Percentiles rank a stretch among this genome's conserved stretches.
Conservation (phyloP, 2,113 vertebrate genomes). For the Anseranas semipalmata region DNA sequence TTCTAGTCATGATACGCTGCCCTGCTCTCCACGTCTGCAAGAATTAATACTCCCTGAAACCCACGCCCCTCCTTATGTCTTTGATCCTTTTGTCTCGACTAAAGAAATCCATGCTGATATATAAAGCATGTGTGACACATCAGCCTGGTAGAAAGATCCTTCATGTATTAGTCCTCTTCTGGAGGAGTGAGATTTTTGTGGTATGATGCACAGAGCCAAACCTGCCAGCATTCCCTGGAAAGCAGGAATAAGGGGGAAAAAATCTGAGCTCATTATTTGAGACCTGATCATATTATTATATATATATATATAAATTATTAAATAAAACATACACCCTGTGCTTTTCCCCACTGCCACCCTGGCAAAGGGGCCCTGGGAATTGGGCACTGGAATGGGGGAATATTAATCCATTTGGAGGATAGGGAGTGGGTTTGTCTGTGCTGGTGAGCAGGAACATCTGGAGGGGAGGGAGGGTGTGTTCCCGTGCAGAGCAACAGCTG, state of each 20-base stretch:
- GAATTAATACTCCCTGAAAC: background rate
- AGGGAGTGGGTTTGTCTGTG: background rate
- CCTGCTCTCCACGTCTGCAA: background rate
- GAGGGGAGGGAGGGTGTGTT: background rate
- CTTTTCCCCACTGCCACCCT: background rate
- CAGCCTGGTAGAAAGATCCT: conserved; percentile 47
- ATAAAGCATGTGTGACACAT: conserved; percentile 53
- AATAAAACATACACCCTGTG: background rate
- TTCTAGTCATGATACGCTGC: background rate
- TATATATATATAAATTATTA: background rate
- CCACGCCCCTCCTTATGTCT: background rate
- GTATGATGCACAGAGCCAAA: conserved; percentile 58
- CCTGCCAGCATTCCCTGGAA: conserved; percentile 66
- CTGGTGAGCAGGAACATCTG: conserved; percentile 29
- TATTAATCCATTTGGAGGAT: background rate
- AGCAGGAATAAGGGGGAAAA: conserved; percentile 26
- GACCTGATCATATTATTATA: background rate
- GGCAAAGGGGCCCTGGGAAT: background rate
- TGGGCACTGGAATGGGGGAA: background rate
- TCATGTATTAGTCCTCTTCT: conserved; percentile 21
- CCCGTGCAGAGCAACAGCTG: background rate
- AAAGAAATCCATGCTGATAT: conserved; percentile 27
- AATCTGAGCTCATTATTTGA: conserved; percentile 38
- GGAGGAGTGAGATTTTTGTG: conserved; percentile 68
- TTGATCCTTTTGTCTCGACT: conserved; percentile 39